These are phyloP conservation scores for Paedocypris micromegethes DNA, from an alignment of 2,797 vertebrate species.

Conservation along the genomic window DNA sequence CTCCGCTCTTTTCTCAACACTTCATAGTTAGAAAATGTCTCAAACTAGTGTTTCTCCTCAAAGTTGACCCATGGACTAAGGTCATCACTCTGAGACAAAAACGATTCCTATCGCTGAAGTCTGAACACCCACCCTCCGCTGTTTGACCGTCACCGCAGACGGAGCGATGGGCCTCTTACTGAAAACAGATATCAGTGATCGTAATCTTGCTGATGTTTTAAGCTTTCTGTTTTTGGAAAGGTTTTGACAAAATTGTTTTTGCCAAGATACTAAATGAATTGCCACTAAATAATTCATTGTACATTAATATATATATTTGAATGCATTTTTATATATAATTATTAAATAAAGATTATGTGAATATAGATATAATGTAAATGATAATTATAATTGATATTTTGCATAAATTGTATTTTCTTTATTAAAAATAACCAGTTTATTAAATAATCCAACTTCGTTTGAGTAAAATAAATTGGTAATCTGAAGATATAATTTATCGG, in stretches of 20 bases:
- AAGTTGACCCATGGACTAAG: conserved; percentile 65
- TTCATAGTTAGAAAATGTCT: conserved; percentile 61
- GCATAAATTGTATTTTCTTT: too few relatives aligned
- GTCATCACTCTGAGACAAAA: conserved; percentile 67
- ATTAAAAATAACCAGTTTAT: too few relatives aligned
- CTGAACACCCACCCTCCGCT: conserved; percentile 38
- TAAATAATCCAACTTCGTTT: too few relatives aligned
- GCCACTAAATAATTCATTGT: too few relatives aligned
- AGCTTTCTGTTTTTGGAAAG: conserved; percentile 27
- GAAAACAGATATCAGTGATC: conserved; percentile 71
- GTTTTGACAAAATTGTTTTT: conserved; percentile 32
- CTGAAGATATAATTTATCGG: conserved; percentile 19
- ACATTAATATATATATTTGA: too few relatives aligned
- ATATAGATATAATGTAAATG: too few relatives aligned
- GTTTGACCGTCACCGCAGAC: conserved; percentile 36
- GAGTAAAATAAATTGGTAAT: neutral
- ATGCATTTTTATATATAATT: too few relatives aligned
- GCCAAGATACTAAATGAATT: neutral
- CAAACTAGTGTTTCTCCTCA: conserved; percentile 59
- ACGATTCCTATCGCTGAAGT: conserved; percentile 65
- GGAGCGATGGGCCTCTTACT: conserved; percentile 61
- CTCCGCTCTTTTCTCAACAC: conserved; percentile 63
- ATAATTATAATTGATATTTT: too few relatives aligned
- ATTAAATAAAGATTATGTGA: too few relatives aligned
- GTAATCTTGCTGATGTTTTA: conserved; percentile 66